Base-by-base conservation (phyloP, 2,113 vertebrate genomes). In the Albula goreensis region DNA sequence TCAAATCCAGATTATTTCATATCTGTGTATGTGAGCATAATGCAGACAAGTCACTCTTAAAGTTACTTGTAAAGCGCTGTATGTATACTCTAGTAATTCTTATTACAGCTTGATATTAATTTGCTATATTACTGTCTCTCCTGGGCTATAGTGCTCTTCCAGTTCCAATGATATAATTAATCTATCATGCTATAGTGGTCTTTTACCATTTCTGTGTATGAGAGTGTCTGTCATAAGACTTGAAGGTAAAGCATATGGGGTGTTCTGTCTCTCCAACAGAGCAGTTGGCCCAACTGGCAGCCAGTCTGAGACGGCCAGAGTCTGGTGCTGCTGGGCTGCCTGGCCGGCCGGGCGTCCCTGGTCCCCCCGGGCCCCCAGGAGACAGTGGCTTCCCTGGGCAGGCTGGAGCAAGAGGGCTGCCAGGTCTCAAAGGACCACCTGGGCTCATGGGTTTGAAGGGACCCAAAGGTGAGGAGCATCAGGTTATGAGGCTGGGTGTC, bases 351-450 rank as follows among this genome's bases (percentile, higher is more conserved):
- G 98, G 98, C 0, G 97, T 93, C 13, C 96, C 98, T 0, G 98
- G 98, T 3, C 91, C 96, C 84, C 96, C 97, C 0, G 98, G 98
- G 0, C 17, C 94, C 3, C 93, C 96, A 53, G 98, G 98, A 57
- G 96, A 98, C 90, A 99, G 97, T 19, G 98, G 98, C 81, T 97
- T 99, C 87, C 96, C 97, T 3, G 98, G 98, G 80, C 98, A 99
- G 85, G 93, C 95, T 86, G 98, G 98, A 19, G 25, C 95, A 25
- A 97, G 98, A 89, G 98, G 98, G 2, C 95, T 99, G 63, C 97
- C 97, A 19, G 98, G 98, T 86, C 96, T 99, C 19, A 99, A 99
- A 92, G 98, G 98, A 4, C 98, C 98, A 50, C 93, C 94, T 17
- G 98, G 98, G 51, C 86, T 91, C 15, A 82, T 98, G 0, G 98